Base-by-base conservation (phyloP, 1,140 invertebrate species). In the Drosophila leontia region DNA sequence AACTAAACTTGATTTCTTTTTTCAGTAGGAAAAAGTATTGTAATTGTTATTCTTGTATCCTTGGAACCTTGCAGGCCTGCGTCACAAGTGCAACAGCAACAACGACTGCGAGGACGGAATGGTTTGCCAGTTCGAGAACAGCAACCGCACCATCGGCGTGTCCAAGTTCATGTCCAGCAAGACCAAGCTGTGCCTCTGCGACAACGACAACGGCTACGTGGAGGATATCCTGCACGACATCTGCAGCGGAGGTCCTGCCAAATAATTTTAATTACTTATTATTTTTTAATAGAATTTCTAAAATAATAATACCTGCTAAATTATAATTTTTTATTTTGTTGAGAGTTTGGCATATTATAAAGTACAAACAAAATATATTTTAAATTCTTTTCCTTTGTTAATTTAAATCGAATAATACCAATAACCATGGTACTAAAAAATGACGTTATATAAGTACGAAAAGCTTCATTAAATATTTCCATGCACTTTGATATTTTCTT, bases 31-130 rank as follows among this genome's bases (percentile, higher is more conserved):
- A 15, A 13, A 26, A 15, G 1, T 50, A 11, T 19, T 17, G 41
- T 57, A 45, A 23, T 37, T 56, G n/a, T 13, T 17, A 32, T 19
- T 12, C 13, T 17, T 8, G 5, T n/a, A 32, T 13, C 15, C 8
- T 45, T 13, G 4, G 39, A 9, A 44, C 0, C 2, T 82, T 87
- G 2, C 87, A 94, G 94, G 93, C 9, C 87, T 95, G 8, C 94
- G 94, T 62, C 94, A 95, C 83, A 92, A 91, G 19, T 95, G 94
- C 81, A 82, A 86, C 12, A 93, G 93, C 85, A 93, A 92, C 65
- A 93, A 93, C 53, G 94, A 94, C 57, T 95, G 94, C 74, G 94
- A 94, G 71, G 94, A 94, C 58, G 94, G 93, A 0, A 91, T 95
- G 78, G 91, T 94, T 35, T 95, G 94, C 79, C 91, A 90, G 13